Base-by-base conservation (phyloP, 2,797 vertebrate genomes). In the Rhinella marina region DNA sequence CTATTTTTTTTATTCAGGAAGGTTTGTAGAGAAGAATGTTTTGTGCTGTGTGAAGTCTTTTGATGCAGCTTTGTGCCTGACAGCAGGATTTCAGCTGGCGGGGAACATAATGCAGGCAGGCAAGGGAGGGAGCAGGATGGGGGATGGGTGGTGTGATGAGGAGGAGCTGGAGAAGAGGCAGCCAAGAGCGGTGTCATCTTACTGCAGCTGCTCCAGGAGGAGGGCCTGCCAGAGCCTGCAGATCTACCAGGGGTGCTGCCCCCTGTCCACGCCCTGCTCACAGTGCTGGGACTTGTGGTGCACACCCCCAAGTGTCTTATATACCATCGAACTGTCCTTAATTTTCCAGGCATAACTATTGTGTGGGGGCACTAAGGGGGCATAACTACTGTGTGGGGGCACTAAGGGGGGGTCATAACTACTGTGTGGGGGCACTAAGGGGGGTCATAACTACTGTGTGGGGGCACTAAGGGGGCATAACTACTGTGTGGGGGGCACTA, bases 201-300 rank as follows among this genome's bases (percentile, higher is more conserved):
- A 77, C 50, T 77, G 21, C 73, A 77, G 73, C 73, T 77, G 73
- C 73, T 77, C 7, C 41, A 75, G 14, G 72, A n/a, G 9, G 41
- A 1, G 41, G 21, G 19, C 19, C 68, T 70, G 64, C 12, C 2
- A 12, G 9, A 23, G 62, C n/a, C 23, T n/a, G 64, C 64, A 12
- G 23, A 11, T n/a, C 66, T 32, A 12, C 16, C 57, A 14, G 16
- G n/a, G 29, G 1, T 5, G 7, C 12, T 7, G 27, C 64, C 3
- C 19, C 72, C 72, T 50, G 19, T 23, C 19, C 72, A 75, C 72
- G 19, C 10, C 21, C 72, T 23, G 17, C 70, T 4, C 29, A 8
- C 7, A 64, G 1, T 68, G 64, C 64, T 68, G 66, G 25, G 25
- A 29, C 13, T 68, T 68, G 66, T 68, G 27, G 66, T 68, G 21